Base-by-base conservation (phyloP, 2,888 invertebrate species). In the Chaetogeoica ovagalla region DNA sequence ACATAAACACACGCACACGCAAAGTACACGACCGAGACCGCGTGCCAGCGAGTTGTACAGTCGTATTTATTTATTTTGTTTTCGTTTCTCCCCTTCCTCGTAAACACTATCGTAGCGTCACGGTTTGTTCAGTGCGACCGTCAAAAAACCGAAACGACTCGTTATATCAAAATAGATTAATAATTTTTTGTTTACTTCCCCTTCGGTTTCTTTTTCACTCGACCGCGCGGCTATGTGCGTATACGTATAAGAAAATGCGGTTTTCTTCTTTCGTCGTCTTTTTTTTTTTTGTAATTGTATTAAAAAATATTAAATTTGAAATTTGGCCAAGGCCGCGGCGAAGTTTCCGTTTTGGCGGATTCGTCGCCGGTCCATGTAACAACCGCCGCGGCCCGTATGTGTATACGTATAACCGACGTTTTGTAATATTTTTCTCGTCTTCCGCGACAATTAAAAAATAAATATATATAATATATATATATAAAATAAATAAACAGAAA, bases 271-370 rank as follows among this genome's bases (percentile, higher is more conserved):
- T 52, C 4, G 8, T 63, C 19, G 17, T 30, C 52, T 1, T 68
- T 48, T 68, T 52, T 52, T 43, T 43, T 43, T 6, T 43, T 43
- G 2, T 43, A 43, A 7, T 6, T 7, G 39, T 39, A 39, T 39
- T 6, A 39, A 6, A 17, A 37, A 43, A 39, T 21, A 71, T 0
- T n/a, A n/a, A 43, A 55, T 21, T 72, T 72, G 37, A 74, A 65
- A 74, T 75, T 55, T 65, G 65, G 39, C 65, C 65, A 75, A 75
- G 65, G 65, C 21, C 30, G 55, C 30, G 30, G 2, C 4, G 15
- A n/a, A 9, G 52, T 52, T 52, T 74, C 63, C 52, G 74, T 75
- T 75, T 66, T 68, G 75, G 66, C 75, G 57, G 63, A 73, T 63
- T 52, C 63, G 9, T 37, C 63, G 17, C n/a, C 11, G 9, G 30